These are phyloP conservation scores for Tetragonula clypearis DNA, from an alignment of 1,140 invertebrate species.

Conservation along the genomic window DNA sequence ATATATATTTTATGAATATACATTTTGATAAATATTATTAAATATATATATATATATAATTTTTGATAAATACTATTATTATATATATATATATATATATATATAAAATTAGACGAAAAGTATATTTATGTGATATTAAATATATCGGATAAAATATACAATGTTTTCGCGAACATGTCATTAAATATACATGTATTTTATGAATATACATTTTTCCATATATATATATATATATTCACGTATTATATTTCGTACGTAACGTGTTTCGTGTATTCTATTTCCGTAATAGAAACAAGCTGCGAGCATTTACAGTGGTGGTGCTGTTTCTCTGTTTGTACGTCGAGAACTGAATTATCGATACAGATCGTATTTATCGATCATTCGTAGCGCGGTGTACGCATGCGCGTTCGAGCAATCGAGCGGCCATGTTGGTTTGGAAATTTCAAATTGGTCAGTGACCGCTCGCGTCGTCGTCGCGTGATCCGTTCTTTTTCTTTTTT, in stretches of 20 bases:
- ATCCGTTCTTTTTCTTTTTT: neutral
- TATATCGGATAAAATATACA: too few species aligned
- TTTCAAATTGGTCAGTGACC: constrained; percentile 7
- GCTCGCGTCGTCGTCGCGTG: neutral
- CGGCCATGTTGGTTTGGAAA: neutral
- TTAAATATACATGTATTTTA: too few species aligned
- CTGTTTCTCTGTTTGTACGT: neutral
- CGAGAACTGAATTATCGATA: constrained; percentile 23
- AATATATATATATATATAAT: too few species aligned
- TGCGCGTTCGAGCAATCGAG: neutral
- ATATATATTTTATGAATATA: neutral
- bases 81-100: too few species aligned
- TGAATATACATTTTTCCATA: too few species aligned
- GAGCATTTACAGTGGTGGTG: neutral
- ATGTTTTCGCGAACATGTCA: too few species aligned
- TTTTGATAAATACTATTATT: too few species aligned
- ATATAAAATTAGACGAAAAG: too few species aligned
- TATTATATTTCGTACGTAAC: too few species aligned
- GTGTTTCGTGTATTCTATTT: neutral
- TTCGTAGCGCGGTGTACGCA: neutral
- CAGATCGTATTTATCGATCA: neutral
- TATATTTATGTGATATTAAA: too few species aligned
- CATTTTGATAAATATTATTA: too few species aligned
- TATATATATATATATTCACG: too few species aligned
- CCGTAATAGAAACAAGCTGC: neutral